Base-by-base conservation (phyloP, 2,113 vertebrate species). In the Microtus oregoni region DNA sequence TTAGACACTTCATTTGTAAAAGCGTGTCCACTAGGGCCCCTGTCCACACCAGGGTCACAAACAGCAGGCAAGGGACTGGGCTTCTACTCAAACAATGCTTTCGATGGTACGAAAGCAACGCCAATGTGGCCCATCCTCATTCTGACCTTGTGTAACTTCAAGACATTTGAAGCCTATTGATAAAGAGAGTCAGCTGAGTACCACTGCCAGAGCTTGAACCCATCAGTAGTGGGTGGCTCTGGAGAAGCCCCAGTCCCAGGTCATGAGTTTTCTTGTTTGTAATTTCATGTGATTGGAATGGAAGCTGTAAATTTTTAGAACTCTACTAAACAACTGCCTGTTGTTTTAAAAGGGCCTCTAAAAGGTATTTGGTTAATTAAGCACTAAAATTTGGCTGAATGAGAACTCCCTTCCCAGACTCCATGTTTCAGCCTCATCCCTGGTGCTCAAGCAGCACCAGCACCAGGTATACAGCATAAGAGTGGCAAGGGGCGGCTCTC, bases 261-360 rank as follows among this genome's bases (percentile, higher is more conserved):
- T 28, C 50, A 10, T 79, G 79, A 67, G 22, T 77, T 91, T 70
- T 58, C 61, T 86, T 63, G 52, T 87, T 75, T 81, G 44, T 79
- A 87, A 91, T 70, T 81, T 90, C 76, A 97, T 22, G 44, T 35
- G 1, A 1, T 52, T 93, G 12, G 32, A 89, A 7, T 32, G 7
- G 32, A 77, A 72, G 12, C 28, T 41, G 17, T 83, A 86, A 76
- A 95, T 75, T 90, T 83, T 76, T 89, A 38, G 41, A n/a, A 73
- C 52, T 92, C 63, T 91, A 68, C 63, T 78, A 94, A 96, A 47
- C 52, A 91, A 94, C 88, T 89, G 89, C 63, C 44, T 91, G 47
- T 38, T 76, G 32, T 87, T 77, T 61, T 93, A 83, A 89, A 92
- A 41, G 24, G 90, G 50, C 35, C 32, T 86, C 61, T 86, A 38